Evolutionary conservation across 1,140 invertebrate genomes (phyloP).

Genomic region (Leptinotarsa defecta): DNA sequence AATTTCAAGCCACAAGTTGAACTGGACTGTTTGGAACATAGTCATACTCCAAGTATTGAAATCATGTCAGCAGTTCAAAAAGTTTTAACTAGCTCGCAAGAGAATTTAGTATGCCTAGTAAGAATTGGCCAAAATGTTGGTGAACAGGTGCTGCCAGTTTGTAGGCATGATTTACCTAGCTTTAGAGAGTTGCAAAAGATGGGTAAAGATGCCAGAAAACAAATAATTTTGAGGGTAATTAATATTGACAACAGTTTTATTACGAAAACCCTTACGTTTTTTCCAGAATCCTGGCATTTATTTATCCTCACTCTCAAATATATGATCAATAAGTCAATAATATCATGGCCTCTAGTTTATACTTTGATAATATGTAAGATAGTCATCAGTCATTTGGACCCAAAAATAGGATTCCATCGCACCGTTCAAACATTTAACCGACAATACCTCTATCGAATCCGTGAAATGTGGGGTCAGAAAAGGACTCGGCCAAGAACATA

Average conservation of each 20-base stretch:
- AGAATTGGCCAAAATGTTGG: slow-evolving; percentile 54
- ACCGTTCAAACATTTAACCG: slow-evolving; percentile 48
- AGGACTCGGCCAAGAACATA: slow-evolving; percentile 38
- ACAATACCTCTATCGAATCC: slow-evolving; percentile 37
- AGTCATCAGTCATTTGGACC: slow-evolving; percentile 66
- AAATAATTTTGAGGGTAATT: slow-evolving; percentile 58
- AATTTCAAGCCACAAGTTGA: slow-evolving; percentile 73
- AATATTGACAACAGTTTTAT: slow-evolving; percentile 52
- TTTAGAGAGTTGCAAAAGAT: slow-evolving; percentile 54
- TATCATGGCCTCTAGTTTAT: slow-evolving; percentile 62
- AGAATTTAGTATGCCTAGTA: slow-evolving; percentile 53
- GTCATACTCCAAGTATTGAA: slow-evolving; percentile 65
- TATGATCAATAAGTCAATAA: slow-evolving; percentile 65
- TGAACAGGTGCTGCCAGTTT: slow-evolving; percentile 43
- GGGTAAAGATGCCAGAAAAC: slow-evolving; percentile 43
- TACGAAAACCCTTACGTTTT: slow-evolving; percentile 54
- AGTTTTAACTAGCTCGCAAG: slow-evolving; percentile 57
- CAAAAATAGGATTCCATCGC: slow-evolving; percentile 62
- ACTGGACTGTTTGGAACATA: slow-evolving; percentile 63
- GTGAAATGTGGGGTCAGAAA: slow-evolving; percentile 34
- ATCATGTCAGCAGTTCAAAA: slow-evolving; percentile 70
- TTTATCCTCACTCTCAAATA: slow-evolving; percentile 68
- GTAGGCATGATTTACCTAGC: slow-evolving; percentile 53
- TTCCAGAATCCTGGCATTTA: slow-evolving; percentile 67
- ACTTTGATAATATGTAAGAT: slow-evolving; percentile 66